Evolutionary conservation across 2,797 vertebrate genomes (phyloP).

Genomic region (Semotilus atromaculatus): DNA sequence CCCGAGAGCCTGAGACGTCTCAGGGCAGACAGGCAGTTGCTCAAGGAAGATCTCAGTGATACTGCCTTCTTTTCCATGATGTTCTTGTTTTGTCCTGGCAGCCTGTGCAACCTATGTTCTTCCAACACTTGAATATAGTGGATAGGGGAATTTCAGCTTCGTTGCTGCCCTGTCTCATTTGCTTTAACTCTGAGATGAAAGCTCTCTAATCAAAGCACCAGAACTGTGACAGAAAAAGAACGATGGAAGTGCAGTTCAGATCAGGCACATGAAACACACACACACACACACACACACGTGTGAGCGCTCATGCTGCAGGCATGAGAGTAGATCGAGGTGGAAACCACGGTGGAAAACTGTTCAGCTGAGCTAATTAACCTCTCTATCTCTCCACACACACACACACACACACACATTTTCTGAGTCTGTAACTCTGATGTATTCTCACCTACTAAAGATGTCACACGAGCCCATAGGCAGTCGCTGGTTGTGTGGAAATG

Average conservation of each 20-base stretch:
- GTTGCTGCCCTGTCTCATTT: constrained; percentile 35
- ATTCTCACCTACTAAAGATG: constrained; percentile 46
- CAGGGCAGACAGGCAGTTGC: constrained; percentile 7
- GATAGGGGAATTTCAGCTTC: constrained; percentile 1
- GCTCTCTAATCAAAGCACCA: constrained; percentile 36
- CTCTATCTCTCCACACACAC: background rate
- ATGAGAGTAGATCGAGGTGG: constrained; percentile 2
- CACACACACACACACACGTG: background rate
- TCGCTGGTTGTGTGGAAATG: background rate
- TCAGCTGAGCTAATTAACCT: constrained; percentile 45
- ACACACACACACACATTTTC: background rate
- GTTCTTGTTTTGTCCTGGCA: constrained; percentile 14
- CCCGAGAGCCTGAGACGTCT: constrained; percentile 14
- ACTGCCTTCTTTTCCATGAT: background rate
- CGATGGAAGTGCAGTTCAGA: background rate
- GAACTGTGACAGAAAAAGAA: constrained; percentile 20
- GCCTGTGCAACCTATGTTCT: background rate
- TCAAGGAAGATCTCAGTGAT: background rate
- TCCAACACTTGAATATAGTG: background rate
- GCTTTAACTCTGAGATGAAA: constrained; percentile 38
- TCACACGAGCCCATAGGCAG: constrained; percentile 25
- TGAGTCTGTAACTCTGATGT: constrained; percentile 15
- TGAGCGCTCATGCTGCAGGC: constrained; percentile 3
- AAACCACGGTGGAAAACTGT: constrained; percentile 26
- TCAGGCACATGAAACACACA: background rate